phyloP scores from a whole-genome alignment of 2,888 invertebrate genomes.

The Drosophila subsilvestris region DNA sequence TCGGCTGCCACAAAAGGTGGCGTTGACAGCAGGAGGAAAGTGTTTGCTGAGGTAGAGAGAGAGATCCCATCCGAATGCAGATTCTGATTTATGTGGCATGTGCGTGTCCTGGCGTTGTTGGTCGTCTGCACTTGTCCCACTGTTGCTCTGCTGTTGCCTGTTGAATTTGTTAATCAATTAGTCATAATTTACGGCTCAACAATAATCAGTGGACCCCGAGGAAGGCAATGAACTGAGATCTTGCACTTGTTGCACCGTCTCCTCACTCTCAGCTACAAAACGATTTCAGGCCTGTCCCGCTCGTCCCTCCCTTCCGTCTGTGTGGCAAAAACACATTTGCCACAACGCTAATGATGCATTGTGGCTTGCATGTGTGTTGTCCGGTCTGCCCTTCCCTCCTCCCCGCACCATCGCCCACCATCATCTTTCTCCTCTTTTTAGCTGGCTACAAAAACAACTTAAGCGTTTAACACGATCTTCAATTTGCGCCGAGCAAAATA shows the following conservation, averaged over 20 bases:
- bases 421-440: constrained; percentile 12
- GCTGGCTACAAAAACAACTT: constrained; percentile 60
- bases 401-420: constrained; percentile 8
- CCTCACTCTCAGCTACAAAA: constrained; percentile 21
- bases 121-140: constrained; percentile 29
- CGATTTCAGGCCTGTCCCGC: constrained; percentile 24
- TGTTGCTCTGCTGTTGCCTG: constrained; percentile 29
- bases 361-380: constrained; percentile 62
- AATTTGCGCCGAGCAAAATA: constrained; percentile 67
- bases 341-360: constrained; percentile 81
- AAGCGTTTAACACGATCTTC: constrained; percentile 80
- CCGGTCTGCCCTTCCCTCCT: neutral
- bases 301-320: constrained; percentile 13
- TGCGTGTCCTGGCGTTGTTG: constrained; percentile 57
- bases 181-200: constrained; percentile 75
- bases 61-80: constrained; percentile 28
- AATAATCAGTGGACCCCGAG: constrained; percentile 55
- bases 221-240: constrained; percentile 67
- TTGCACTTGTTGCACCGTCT: constrained; percentile 75
- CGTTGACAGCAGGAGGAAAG: constrained; percentile 52
- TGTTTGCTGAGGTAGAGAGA: neutral
- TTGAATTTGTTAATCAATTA: constrained; percentile 78
- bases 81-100: constrained; percentile 65
- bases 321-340: constrained; percentile 76
- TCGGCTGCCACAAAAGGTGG: constrained; percentile 50